These are phyloP conservation scores for Sphenodon punctatus DNA, from an alignment of 2,797 vertebrate genomes.

Conservation along the genomic window DNA sequence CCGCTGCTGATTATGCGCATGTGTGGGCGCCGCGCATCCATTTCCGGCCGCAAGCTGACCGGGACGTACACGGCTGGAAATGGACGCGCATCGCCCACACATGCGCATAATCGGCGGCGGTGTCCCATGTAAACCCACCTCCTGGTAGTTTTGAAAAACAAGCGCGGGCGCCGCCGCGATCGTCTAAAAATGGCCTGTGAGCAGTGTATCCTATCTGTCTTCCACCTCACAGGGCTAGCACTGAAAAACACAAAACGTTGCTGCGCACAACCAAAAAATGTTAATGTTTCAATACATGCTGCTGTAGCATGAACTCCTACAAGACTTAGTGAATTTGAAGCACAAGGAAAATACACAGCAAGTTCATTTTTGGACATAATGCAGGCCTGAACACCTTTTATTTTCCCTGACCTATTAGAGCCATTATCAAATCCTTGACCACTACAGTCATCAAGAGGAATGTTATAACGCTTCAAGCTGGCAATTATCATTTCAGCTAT, in stretches of 20 bases:
- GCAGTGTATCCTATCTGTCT: neutral
- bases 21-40: too few relatives aligned
- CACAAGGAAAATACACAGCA: neutral
- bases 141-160: too few relatives aligned
- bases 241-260: neutral
- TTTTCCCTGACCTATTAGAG: neutral
- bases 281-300: neutral
- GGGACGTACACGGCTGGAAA: too few relatives aligned
- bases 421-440: neutral
- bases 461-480: neutral
- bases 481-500: neutral
- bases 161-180: too few relatives aligned
- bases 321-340: neutral
- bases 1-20: too few relatives aligned
- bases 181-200: too few relatives aligned
- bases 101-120: too few relatives aligned
- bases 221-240: neutral
- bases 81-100: too few relatives aligned
- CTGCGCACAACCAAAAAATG: neutral
- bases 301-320: neutral
- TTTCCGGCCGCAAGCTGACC: too few relatives aligned
- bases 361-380: neutral
- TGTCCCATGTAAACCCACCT: too few relatives aligned
- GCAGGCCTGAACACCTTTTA: neutral
- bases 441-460: neutral